Conservation (phyloP, 2,888 invertebrate species). For the Chesias legatella region DNA sequence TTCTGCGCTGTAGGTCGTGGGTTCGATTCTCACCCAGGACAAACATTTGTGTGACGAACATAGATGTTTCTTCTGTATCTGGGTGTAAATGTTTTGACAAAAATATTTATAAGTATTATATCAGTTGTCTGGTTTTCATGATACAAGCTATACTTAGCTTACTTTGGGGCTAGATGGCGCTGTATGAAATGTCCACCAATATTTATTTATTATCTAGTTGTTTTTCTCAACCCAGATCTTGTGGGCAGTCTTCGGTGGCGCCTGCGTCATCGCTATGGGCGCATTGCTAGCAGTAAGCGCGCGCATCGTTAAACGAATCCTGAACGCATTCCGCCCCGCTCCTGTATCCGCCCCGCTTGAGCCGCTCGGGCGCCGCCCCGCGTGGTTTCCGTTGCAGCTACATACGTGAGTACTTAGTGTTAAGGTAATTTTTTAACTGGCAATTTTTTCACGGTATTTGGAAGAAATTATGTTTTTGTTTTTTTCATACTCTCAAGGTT, state of each 20-base stretch:
- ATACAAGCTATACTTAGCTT: too few species aligned
- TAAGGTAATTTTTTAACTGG: constrained; percentile 14
- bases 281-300: constrained; percentile 48
- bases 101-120: too few species aligned
- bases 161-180: too few species aligned
- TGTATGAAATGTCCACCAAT: too few species aligned
- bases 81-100: too few species aligned
- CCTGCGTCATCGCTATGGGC: constrained; percentile 47
- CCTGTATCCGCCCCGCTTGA: constrained; percentile 52
- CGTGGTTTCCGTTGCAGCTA: constrained; percentile 57
- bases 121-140: too few species aligned
- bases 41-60: too few species aligned
- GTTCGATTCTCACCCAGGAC: too few species aligned
- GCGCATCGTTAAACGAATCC: constrained; percentile 51
- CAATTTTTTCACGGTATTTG: not conserved
- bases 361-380: constrained; percentile 48
- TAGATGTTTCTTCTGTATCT: too few species aligned
- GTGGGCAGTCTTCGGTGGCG: constrained; percentile 55
- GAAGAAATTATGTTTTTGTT: not conserved
- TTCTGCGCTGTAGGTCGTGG: too few species aligned
- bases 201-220: too few species aligned
- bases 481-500: too few species aligned
- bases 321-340: constrained; percentile 56
- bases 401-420: constrained; percentile 53
- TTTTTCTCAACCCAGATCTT: constrained; percentile 37